Evolutionary conservation across 2,888 invertebrate genomes (phyloP), one percentile per base, ranked within the genome.

Genomic region (Desoria tigrina): DNA sequence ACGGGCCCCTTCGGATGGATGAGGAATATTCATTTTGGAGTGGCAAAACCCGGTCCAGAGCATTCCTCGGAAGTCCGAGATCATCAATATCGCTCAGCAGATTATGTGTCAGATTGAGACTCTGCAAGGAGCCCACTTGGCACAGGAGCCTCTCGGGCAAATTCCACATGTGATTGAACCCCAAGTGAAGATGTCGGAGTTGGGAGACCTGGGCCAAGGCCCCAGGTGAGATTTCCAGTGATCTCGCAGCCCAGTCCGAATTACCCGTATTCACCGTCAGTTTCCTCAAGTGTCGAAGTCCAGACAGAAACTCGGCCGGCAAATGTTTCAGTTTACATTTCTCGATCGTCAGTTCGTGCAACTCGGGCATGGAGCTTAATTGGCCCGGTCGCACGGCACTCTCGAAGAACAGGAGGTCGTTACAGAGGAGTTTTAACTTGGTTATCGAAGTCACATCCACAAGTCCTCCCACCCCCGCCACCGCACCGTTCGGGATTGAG

Each of bases 141-240:
- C 90, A 90, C 78, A 90, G 86, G 18, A 74, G 72, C 87, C 86
- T 77, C 75, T 89, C 88, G 51, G 92, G 91, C 79, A 93, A 80
- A 72, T 87, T 86, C 77, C 89, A 86, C 73, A 94, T 86, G 82
- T 92, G 92, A 83, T 91, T 93, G 81, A 89, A 87, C 78, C 88
- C 87, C 80, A 94, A 83, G 81, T 92, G 89, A 77, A 93, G 82
- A 65, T 86, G 84, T 79, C 89, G 89, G 58, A 94, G 83, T 80
- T 92, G 91, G 78, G 87, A 86, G 75, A 94, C 83, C 69, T 90
- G 86, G 69, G 87, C 85, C 78, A 94, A 86, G 71, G 88, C 87
- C 77, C 88, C 88, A 49, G 86, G 83, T 77, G 88, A 86, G 69
- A 90, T 83, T 76, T 90, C 89, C 81, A 90, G 83, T 26, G 88